phyloP scores from a whole-genome alignment of 2,797 vertebrate genomes.

The Tamandua tetradactyla region DNA sequence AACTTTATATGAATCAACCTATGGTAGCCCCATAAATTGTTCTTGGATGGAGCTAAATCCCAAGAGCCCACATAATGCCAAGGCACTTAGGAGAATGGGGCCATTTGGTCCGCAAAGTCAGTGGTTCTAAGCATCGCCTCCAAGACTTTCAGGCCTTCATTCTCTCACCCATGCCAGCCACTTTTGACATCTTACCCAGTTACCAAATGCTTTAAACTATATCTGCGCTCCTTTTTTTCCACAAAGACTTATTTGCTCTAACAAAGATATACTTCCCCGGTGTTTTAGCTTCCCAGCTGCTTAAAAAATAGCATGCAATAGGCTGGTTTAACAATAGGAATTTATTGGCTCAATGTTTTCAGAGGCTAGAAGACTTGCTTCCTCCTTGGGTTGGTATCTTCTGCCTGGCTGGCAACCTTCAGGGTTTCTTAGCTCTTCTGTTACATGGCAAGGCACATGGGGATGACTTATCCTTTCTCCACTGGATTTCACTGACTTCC shows the following conservation, averaged over 20 bases:
- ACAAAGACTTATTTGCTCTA: background rate
- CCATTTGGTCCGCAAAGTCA: background rate
- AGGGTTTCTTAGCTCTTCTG: too few species aligned
- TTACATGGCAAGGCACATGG: too few species aligned
- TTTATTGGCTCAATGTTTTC: too few species aligned
- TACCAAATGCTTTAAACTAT: background rate
- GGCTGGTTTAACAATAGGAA: too few species aligned
- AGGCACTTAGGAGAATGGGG: background rate
- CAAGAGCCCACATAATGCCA: background rate
- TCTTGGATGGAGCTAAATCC: background rate
- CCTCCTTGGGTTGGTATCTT: too few species aligned
- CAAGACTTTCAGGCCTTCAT: background rate
- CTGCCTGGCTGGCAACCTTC: too few species aligned
- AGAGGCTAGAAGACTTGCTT: too few species aligned
- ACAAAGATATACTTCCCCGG: background rate
- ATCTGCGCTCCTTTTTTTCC: background rate
- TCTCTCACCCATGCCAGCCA: accelerated
- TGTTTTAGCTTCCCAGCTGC: too few species aligned
- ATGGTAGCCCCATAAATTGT: background rate
- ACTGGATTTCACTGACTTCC: too few species aligned
- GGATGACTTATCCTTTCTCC: too few species aligned
- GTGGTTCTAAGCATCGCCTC: background rate
- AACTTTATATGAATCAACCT: background rate
- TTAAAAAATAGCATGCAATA: too few species aligned
- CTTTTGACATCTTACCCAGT: background rate